Percentiles rank a stretch among this genome's conserved stretches.
phyloP scores from a whole-genome alignment of 23 tunicate genomes.

The Ascidia mentula region DNA sequence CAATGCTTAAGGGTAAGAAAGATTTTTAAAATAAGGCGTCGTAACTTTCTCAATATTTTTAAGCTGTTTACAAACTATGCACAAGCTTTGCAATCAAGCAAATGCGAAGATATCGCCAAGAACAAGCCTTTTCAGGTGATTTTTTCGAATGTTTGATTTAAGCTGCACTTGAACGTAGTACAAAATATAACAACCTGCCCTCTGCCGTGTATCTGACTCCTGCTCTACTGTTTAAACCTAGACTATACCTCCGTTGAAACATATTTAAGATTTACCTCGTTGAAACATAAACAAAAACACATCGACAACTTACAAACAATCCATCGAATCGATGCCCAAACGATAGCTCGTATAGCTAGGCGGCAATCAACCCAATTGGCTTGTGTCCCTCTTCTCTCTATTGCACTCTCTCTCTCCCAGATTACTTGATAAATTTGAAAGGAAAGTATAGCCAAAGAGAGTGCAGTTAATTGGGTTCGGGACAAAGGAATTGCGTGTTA shows the following conservation, averaged over 20 bases:
- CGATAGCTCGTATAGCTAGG: not conserved
- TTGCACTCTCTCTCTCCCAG: no score
- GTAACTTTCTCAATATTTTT: not conserved
- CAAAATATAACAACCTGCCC: not conserved
- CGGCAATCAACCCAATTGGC: no score
- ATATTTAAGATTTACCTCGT: no score
- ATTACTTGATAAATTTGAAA: no score
- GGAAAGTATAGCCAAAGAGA: no score
- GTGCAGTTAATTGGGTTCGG: no score
- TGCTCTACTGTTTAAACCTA: no score
- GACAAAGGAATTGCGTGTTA: not conserved
- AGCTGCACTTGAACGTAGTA: not conserved
- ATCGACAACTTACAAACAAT: not conserved
- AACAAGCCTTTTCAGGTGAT: not conserved
- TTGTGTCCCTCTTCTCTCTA: no score
- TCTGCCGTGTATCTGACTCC: no score
- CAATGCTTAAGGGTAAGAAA: conserved; percentile 38
- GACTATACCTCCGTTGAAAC: no score
- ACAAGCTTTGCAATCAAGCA: not conserved
- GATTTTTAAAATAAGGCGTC: not conserved
- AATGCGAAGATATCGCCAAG: not conserved
- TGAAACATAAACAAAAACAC: no score
- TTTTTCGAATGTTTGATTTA: not conserved
- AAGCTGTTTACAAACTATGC: not conserved
- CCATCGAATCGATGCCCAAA: not conserved